Evolutionary conservation across 2,113 vertebrate species (phyloP).

Genomic region (Cynoglossus semilaevis): DNA sequence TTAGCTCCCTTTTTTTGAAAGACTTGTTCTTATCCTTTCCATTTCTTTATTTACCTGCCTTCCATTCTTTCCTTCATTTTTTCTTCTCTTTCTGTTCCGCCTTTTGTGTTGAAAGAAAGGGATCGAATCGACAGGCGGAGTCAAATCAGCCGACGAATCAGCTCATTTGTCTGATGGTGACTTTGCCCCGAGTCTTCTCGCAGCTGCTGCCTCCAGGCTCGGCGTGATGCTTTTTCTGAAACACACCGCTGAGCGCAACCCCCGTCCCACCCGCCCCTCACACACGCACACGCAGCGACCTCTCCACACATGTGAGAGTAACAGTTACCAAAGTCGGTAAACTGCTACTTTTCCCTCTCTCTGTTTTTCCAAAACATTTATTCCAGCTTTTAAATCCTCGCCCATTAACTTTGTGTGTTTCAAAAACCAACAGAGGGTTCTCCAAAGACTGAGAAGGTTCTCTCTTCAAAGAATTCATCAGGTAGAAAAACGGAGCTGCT

Average conservation of each 20-base stretch:
- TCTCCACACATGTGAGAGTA: slow-evolving; percentile 46
- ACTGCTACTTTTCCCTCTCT: slow-evolving; percentile 27
- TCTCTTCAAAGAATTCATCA: slow-evolving; percentile 51
- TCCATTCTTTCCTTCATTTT: slow-evolving; percentile 10
- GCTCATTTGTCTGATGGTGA: slow-evolving; percentile 61
- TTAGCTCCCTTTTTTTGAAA: slow-evolving; percentile 13
- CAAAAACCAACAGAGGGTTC: slow-evolving; percentile 40
- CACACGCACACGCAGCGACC: slow-evolving; percentile 33
- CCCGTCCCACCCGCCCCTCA: background rate
- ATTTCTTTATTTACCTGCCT: slow-evolving; percentile 5
- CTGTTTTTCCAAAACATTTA: slow-evolving; percentile 45
- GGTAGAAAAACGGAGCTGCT: slow-evolving; percentile 34
- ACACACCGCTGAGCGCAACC: background rate
- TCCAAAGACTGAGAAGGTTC: slow-evolving; percentile 46
- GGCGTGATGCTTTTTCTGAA: slow-evolving; percentile 33
- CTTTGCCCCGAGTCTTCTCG: slow-evolving; percentile 53
- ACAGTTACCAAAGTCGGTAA: slow-evolving; percentile 52
- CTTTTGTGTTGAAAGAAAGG: slow-evolving; percentile 32
- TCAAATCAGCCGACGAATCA: slow-evolving; percentile 64
- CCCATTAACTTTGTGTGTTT: slow-evolving; percentile 55
- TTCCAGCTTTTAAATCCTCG: slow-evolving; percentile 54
- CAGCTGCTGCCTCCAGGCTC: slow-evolving; percentile 20
- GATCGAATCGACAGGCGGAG: slow-evolving; percentile 55
- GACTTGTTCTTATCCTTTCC: no score
- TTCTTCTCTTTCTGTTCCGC: background rate